A percentile compares a stretch with the other conserved stretches of the same genome.
phyloP scores from a whole-genome alignment of 2,797 vertebrate genomes.

The Lepus oiostolus region DNA sequence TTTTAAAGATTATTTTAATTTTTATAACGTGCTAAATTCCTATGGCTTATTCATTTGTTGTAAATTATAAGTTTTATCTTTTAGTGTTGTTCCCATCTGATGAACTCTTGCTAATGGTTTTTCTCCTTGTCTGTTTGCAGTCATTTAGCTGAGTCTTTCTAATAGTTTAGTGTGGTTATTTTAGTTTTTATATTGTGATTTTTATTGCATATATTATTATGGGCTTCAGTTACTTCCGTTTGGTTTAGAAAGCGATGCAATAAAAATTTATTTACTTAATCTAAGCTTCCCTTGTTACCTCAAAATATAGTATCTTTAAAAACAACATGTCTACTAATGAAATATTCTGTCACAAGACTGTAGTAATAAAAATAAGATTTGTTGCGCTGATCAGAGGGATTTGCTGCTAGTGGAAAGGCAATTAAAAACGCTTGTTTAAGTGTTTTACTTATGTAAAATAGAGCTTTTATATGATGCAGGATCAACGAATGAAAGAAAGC shows the following conservation, averaged over 20 bases:
- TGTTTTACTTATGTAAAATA: background rate
- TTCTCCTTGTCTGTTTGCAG: background rate
- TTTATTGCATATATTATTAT: conserved; percentile 39
- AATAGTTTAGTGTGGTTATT: conserved; percentile 23
- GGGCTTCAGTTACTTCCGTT: background rate
- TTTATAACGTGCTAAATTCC: background rate
- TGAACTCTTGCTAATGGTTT: background rate
- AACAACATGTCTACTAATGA: background rate
- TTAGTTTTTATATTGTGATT: conserved; percentile 34
- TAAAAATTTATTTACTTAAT: background rate
- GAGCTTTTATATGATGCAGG: background rate
- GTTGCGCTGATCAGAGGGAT: background rate
- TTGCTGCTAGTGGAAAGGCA: conserved; percentile 8
- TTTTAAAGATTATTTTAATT: conserved; percentile 35
- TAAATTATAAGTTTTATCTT: background rate
- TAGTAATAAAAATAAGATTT: background rate
- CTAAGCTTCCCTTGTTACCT: background rate
- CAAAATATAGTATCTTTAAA: conserved; percentile 29
- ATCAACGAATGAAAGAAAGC: background rate
- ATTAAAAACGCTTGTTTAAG: background rate
- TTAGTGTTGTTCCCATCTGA: background rate
- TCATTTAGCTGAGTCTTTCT: conserved; percentile 34
- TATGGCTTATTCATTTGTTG: conserved; percentile 5
- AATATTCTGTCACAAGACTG: background rate
- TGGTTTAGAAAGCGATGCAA: background rate